Evolutionary conservation across 2,888 invertebrate species (phyloP).

Genomic region (Euphydryas editha): DNA sequence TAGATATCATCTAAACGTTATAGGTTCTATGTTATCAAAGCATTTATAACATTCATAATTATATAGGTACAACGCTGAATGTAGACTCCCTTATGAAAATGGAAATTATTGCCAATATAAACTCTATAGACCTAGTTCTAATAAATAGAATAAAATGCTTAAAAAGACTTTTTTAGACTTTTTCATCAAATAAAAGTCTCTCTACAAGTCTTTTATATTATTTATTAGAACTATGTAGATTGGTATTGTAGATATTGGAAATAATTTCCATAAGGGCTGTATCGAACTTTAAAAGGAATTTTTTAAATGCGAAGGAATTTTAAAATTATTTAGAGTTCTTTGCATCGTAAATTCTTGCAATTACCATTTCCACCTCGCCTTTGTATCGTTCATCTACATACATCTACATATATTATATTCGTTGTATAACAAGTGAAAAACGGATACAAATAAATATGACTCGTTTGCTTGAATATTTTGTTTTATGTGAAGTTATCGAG

Average conservation of each 20-base stretch:
- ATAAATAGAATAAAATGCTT: too few relatives aligned
- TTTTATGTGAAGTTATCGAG: background rate
- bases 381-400: slow-evolving; percentile 12
- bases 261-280: too few relatives aligned
- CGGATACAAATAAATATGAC: slow-evolving; percentile 36
- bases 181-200: too few relatives aligned
- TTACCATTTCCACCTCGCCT: slow-evolving; percentile 4
- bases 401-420: slow-evolving; percentile 52
- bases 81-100: too few relatives aligned
- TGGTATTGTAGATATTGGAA: too few relatives aligned
- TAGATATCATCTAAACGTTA: slow-evolving; percentile 54
- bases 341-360: background rate
- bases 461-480: slow-evolving; percentile 8
- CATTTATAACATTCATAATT: slow-evolving; percentile 21
- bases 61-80: slow-evolving; percentile 9
- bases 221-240: too few relatives aligned
- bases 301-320: background rate
- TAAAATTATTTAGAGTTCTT: background rate
- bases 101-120: too few relatives aligned
- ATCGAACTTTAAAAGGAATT: background rate
- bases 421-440: slow-evolving; percentile 76
- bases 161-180: too few relatives aligned
- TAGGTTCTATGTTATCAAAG: slow-evolving; percentile 38
- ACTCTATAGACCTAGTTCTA: too few relatives aligned
- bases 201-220: too few relatives aligned